These are phyloP conservation scores for Bufo bufo DNA, from an alignment of 2,113 vertebrate species.

Conservation along the genomic window DNA sequence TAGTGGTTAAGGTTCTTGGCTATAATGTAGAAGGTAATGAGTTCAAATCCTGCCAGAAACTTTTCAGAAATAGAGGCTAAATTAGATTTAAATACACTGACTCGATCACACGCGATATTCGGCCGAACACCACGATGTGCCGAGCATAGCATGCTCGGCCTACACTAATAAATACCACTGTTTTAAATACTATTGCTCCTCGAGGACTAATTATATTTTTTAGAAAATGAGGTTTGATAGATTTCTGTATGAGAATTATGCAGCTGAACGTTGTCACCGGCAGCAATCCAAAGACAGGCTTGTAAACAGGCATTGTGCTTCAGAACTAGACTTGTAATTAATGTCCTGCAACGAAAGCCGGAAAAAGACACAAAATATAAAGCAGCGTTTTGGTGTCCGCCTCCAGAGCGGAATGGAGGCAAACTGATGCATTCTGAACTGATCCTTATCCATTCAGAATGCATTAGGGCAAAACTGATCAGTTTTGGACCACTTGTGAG, in stretches of 20 bases:
- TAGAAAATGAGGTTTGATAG: slow-evolving; percentile 34
- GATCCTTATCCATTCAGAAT: no score
- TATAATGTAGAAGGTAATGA: no score
- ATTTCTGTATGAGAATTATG: slow-evolving; percentile 44
- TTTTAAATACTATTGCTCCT: slow-evolving; percentile 52
- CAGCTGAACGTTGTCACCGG: slow-evolving; percentile 30
- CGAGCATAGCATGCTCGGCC: neutral
- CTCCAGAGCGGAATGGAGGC: neutral
- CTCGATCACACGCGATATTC: no score
- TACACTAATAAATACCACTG: slow-evolving; percentile 20
- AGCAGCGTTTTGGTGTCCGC: no score
- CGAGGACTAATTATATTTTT: slow-evolving; percentile 52
- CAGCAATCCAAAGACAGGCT: slow-evolving; percentile 28
- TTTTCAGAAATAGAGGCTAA: no score
- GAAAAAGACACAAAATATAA: neutral
- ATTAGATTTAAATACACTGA: no score
- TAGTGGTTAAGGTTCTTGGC: no score
- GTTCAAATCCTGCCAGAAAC: no score
- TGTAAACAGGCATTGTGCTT: slow-evolving; percentile 21
- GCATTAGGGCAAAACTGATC: no score
- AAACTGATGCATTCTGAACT: no score
- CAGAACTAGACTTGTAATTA: slow-evolving; percentile 36
- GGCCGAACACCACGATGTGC: no score
- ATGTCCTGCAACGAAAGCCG: slow-evolving; percentile 32
- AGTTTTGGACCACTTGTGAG: no score